A percentile compares a stretch with the other conserved stretches of the same genome.
phyloP scores from a whole-genome alignment of 2,888 invertebrate species.

The Tipula lateralis region DNA sequence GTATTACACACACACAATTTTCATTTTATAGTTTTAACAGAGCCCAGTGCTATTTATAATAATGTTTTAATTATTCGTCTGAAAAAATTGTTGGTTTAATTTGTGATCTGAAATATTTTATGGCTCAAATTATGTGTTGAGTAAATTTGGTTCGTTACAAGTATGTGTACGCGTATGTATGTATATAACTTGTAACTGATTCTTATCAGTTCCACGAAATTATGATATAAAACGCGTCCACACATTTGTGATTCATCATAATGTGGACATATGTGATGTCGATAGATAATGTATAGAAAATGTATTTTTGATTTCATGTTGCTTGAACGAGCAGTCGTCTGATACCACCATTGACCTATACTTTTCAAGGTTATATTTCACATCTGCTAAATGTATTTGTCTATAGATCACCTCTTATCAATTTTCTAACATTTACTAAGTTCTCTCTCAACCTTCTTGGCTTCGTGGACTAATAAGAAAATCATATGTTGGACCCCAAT shows the following conservation, averaged over 20 bases:
- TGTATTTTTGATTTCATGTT: too few species aligned
- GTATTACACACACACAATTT: not conserved
- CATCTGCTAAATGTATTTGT: too few species aligned
- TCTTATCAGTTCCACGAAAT: not conserved
- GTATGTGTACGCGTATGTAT: not conserved
- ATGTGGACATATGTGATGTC: not conserved
- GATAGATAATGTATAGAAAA: not conserved
- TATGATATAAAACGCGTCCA: not conserved
- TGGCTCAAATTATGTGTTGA: not conserved
- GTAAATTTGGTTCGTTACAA: not conserved
- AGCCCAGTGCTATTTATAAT: not conserved
- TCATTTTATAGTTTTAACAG: not conserved
- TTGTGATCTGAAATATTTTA: not conserved
- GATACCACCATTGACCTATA: too few species aligned
- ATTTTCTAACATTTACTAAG: too few species aligned
- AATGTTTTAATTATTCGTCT: not conserved
- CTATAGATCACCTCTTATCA: too few species aligned
- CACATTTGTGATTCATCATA: not conserved
- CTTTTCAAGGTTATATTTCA: too few species aligned
- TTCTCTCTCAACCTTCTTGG: too few species aligned
- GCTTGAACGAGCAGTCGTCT: too few species aligned
- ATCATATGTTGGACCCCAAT: too few species aligned
- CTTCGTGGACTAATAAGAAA: too few species aligned
- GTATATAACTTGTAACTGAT: not conserved
- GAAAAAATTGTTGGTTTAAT: not conserved